Evolutionary conservation across 2,888 invertebrate genomes (phyloP), one percentile per base, ranked within the genome.

Genomic region (Ochropleura leucogaster): DNA sequence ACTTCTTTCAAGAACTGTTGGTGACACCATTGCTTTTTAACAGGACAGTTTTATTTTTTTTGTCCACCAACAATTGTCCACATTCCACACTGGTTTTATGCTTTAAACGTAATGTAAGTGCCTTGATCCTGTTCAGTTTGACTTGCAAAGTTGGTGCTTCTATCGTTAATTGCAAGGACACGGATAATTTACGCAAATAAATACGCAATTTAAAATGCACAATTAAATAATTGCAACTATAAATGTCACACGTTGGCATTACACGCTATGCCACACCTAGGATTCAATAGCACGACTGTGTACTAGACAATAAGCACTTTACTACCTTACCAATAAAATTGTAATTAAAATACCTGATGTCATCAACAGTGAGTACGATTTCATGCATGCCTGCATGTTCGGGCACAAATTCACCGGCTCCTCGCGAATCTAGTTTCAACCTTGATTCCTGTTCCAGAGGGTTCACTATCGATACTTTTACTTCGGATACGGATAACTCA

Each of bases 321-420:
- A 84, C 63, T 67, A 69, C 63, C n/a, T 55, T 9, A n/a, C 49
- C 14, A 30, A 72, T 72, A 74, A 70, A 69, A 70, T 74, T 18
- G 40, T 40, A 74, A 51, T 67, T 69, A 73, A 69, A 49, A 46
- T 90, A 96, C 96, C 96, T 96, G 79, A 97, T 97, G 75, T 97
- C 97, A 68, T 97, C 97, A 72, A 97, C 97, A 62, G 97, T 97
- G 40, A 98, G 97, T 1, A 97, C 96, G 72, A 98, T 97, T 90
- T 98, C 98, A 92, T 99, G 99, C 98, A 99, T 98, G 82, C 99
- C 99, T 86, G 99, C 98, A 93, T 99, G 98, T 82, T 98, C 98
- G 0, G 99, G 99, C 12, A 98, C 97, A 90, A 98, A 99, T 77
- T 97, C 97, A 12, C 99, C 99, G 83, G 98, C 97, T 3, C 98